Percentiles rank a stretch among this genome's conserved stretches.
These are phyloP conservation scores for Megaleporinus macrocephalus DNA, from an alignment of 2,113 vertebrate genomes.

Conservation along the genomic window DNA sequence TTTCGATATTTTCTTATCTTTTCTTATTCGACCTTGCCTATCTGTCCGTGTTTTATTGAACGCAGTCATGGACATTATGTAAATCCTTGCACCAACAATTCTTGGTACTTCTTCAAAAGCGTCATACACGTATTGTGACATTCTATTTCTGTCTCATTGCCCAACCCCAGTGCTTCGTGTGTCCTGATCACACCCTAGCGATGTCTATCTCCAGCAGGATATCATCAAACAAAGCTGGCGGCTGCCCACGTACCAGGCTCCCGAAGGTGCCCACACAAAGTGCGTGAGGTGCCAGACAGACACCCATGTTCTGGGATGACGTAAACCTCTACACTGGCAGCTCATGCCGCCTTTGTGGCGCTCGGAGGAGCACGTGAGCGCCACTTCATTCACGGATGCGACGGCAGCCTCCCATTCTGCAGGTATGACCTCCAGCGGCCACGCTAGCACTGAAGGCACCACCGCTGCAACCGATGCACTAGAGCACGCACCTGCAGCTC, in stretches of 20 bases:
- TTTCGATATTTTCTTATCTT: too few relatives aligned
- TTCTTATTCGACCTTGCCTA: too few relatives aligned
- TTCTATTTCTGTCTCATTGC: neutral
- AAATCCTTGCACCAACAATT: too few relatives aligned
- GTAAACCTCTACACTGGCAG: conserved; percentile 25
- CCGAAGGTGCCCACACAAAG: conserved; percentile 2
- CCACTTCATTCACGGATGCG: conserved; percentile 32
- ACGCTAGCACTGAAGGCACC: conserved; percentile 9
- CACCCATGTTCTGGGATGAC: conserved; percentile 9
- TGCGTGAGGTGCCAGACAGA: neutral
- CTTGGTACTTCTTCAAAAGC: too few relatives aligned
- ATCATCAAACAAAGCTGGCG: neutral
- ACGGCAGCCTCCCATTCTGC: conserved; percentile 35
- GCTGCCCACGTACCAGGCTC: neutral
- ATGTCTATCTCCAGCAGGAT: neutral
- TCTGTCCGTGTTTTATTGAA: too few relatives aligned
- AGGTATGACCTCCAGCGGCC: conserved; percentile 45
- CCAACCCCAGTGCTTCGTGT: neutral
- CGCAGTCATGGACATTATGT: too few relatives aligned
- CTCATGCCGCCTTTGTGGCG: conserved; percentile 4
- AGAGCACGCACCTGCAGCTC: conserved; percentile 18
- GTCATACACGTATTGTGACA: too few relatives aligned
- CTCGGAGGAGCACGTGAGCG: conserved; percentile 21
- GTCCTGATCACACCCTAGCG: neutral
- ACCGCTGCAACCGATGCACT: neutral